A percentile compares a stretch with the other conserved stretches of the same genome.
Evolutionary conservation across 2,113 vertebrate species (phyloP).

Genomic region (Forbesichthys agassizii): DNA sequence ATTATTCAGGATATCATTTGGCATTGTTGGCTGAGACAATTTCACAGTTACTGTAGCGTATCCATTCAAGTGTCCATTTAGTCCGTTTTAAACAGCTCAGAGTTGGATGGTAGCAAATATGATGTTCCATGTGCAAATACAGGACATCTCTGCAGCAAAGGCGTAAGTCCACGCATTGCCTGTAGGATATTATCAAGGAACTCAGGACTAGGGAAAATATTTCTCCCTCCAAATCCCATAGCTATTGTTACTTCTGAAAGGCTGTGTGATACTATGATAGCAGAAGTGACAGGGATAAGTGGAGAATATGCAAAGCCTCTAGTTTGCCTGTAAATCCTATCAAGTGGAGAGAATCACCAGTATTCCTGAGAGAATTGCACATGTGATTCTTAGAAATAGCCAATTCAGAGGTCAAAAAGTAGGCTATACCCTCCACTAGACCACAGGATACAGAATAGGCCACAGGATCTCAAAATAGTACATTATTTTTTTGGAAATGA

Average conservation of each 20-base stretch:
- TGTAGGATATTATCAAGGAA: neutral
- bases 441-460: constrained; percentile 3
- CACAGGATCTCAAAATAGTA: constrained; percentile 11
- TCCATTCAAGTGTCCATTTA: no score
- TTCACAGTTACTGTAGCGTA: no score
- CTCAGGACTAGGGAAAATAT: constrained; percentile 1
- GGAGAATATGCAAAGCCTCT: constrained; percentile 53
- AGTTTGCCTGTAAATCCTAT: constrained; percentile 47
- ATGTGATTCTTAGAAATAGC: constrained; percentile 41
- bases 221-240: constrained; percentile 19
- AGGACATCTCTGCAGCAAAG: neutral
- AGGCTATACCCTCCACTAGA: constrained; percentile 1
- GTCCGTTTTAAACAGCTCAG: no score
- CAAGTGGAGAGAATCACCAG: constrained; percentile 51
- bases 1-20: no score
- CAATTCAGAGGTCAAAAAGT: constrained; percentile 30
- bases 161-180: constrained; percentile 7
- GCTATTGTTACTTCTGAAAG: constrained; percentile 38
- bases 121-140: no score
- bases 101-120: no score
- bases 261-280: constrained; percentile 41
- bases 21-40: no score
- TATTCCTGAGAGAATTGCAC: constrained; percentile 41
- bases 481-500: neutral
- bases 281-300: constrained; percentile 42